phyloP scores from a whole-genome alignment of 2,113 vertebrate genomes.

The Callipepla californica region DNA sequence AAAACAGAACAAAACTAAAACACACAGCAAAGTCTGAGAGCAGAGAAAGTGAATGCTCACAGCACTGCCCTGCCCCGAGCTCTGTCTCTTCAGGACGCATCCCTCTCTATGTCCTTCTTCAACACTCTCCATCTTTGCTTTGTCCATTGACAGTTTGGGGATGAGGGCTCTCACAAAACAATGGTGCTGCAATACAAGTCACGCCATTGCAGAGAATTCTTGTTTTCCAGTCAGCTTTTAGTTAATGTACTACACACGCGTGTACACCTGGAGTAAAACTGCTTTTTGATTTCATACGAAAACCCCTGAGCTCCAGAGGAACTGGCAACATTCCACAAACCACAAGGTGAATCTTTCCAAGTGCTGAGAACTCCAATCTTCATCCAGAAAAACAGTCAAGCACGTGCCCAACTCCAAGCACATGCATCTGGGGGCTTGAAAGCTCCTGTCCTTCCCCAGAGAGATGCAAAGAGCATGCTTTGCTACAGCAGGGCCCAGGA shows the following conservation, averaged over 20 bases:
- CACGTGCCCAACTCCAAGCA: slow-evolving; percentile 12
- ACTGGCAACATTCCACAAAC: slow-evolving; percentile 28
- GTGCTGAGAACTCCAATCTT: slow-evolving; percentile 8
- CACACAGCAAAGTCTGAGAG: neutral
- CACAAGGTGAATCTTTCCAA: slow-evolving; percentile 37
- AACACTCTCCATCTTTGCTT: neutral
- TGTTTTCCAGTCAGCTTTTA: neutral
- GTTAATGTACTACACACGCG: neutral
- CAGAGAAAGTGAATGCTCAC: accelerated
- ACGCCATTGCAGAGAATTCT: neutral
- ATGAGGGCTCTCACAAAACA: neutral
- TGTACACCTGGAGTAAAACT: neutral
- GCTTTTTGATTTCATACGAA: neutral
- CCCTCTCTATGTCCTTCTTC: neutral
- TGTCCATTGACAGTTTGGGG: neutral
- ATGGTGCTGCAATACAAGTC: neutral
- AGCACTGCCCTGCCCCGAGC: neutral
- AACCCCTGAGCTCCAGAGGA: slow-evolving; percentile 20
- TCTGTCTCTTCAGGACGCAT: neutral
- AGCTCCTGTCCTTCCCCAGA: neutral
- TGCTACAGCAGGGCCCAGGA: neutral
- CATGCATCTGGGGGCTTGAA: neutral
- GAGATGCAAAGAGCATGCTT: neutral
- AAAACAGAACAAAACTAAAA: neutral
- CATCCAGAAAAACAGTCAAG: slow-evolving; percentile 17